Evolutionary conservation across 2,113 vertebrate genomes (phyloP).

Genomic region (Cathartes aura): DNA sequence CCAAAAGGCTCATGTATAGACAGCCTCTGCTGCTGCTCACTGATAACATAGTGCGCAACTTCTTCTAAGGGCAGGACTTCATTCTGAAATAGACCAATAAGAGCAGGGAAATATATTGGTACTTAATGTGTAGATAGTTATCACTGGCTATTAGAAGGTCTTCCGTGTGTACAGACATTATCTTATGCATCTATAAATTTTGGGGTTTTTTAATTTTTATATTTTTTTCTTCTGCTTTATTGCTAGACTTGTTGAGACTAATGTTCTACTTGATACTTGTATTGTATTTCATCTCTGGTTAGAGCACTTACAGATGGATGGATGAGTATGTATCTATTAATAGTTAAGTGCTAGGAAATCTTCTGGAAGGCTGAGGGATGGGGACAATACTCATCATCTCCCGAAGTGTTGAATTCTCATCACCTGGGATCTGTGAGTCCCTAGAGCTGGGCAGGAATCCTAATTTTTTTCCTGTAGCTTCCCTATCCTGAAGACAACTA

Average conservation of each 20-base stretch:
- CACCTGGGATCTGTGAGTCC: background rate
- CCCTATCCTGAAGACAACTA: background rate
- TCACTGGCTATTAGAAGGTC: background rate
- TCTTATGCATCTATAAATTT: background rate
- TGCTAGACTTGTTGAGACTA: background rate
- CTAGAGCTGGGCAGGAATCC: background rate
- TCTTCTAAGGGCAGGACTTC: background rate
- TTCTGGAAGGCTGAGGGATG: background rate
- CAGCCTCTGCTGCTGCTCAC: background rate
- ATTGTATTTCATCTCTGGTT: background rate
- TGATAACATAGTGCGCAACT: background rate
- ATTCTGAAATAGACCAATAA: background rate
- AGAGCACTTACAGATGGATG: background rate
- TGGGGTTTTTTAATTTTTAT: accelerated
- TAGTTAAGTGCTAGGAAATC: background rate
- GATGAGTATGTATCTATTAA: background rate
- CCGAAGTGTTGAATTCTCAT: background rate
- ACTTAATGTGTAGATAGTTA: background rate
- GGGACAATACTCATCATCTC: background rate
- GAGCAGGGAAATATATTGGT: background rate
- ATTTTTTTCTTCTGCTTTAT: background rate
- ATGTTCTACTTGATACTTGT: background rate
- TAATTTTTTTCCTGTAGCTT: background rate
- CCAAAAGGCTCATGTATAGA: background rate
- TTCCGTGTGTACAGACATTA: background rate